Evolutionary conservation across 2,113 vertebrate species (phyloP), one percentile per base, ranked within the genome.

Genomic region (Crotalus tigris): DNA sequence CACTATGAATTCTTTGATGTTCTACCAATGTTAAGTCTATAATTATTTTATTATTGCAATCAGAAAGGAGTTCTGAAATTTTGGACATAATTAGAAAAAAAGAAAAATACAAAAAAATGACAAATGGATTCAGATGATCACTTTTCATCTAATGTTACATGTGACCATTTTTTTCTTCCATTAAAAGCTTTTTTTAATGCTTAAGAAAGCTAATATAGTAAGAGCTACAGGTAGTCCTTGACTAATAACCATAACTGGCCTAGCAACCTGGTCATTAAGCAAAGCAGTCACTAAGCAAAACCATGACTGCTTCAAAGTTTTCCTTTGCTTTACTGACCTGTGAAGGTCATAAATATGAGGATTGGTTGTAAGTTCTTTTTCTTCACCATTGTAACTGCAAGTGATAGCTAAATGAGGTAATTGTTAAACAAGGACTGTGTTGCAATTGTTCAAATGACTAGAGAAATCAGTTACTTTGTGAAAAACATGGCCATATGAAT

Each of bases 71-170:
- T 97, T 97, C 97, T 95, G 96, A 96, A 96, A 97, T 94, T 96
- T 96, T 97, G 96, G 96, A 93, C 92, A 95, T 96, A 96, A 98
- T 97, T 93, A 97, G 96, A 96, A 29, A 93, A 95, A 95, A 95
- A 95, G 95, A 95, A 96, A 95, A 97, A 95, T 94, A 95, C 97
- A 96, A 69, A 69, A 49, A 94, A 95, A 94, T 44, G 46, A 46
- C 13, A 39, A 58, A 57, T 64, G n/a, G 92, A 61, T 93, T 93
- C 57, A 90, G 21, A 64, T 93, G 88, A 51, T 19, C 64, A 85
- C 9, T 85, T 90, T 54, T 26, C 12, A 85, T 6, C 54, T 26
- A 85, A 19, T 58, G 57, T n/a, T 86, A 87, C n/a, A 26, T 1
- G 39, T 29, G 81, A 21, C 15, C 23, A 39, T 49, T 58, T 57